These are phyloP conservation scores for Rhamphomyia laevipes DNA, from an alignment of 2,888 invertebrate species.

Conservation along the genomic window DNA sequence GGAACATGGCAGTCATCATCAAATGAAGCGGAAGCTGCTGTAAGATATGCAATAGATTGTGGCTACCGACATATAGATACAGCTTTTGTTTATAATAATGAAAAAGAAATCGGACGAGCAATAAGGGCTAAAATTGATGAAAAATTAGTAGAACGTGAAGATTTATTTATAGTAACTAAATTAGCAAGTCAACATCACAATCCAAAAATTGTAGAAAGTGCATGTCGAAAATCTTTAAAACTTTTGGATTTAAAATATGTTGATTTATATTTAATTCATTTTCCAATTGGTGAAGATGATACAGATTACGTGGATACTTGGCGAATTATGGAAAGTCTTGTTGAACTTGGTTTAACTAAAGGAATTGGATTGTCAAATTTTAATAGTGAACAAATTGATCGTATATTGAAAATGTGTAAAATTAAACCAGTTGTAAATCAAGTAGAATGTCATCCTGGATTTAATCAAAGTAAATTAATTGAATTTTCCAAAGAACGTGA, in stretches of 20 bases:
- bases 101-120: constrained; percentile 36
- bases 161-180: constrained; percentile 34
- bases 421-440: constrained; percentile 34
- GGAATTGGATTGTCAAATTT: constrained; percentile 34
- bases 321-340: constrained; percentile 32
- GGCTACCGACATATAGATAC: constrained; percentile 45
- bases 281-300: constrained; percentile 55
- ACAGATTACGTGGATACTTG: constrained; percentile 36
- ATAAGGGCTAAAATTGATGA: constrained; percentile 36
- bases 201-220: constrained; percentile 51
- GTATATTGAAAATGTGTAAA: constrained; percentile 26
- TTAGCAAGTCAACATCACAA: constrained; percentile 44
- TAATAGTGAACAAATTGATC: constrained; percentile 30
- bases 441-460: constrained; percentile 34
- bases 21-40: constrained; percentile 24
- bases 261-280: constrained; percentile 72
- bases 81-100: constrained; percentile 40
- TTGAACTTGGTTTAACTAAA: constrained; percentile 26
- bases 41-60: constrained; percentile 38
- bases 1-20: constrained; percentile 45
- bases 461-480: constrained; percentile 51
- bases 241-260: constrained; percentile 59
- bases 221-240: constrained; percentile 48
- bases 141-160: constrained; percentile 34
- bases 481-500: constrained; percentile 51